Evolutionary conservation across 2,797 vertebrate genomes (phyloP).

Genomic region (Rhabdophis nuchalis): DNA sequence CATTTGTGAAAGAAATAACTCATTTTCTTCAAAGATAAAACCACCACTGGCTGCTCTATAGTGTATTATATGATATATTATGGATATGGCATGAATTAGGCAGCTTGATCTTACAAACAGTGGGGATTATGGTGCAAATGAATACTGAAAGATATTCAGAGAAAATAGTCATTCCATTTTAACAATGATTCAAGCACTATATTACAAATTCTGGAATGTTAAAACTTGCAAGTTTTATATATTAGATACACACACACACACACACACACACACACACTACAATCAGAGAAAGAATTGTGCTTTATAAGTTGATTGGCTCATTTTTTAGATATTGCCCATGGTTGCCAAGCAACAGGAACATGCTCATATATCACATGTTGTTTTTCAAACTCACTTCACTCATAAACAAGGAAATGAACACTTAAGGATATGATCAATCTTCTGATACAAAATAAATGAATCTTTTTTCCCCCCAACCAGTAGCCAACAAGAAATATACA

Average conservation of each 20-base stretch:
- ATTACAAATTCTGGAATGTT: not conserved
- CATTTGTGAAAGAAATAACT: not conserved
- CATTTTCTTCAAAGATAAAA: not conserved
- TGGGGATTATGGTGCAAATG: not conserved
- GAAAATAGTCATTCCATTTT: not conserved
- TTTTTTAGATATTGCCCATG: conserved; percentile 26
- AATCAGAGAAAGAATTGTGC: conserved; percentile 15
- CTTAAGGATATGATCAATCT: conserved; percentile 26
- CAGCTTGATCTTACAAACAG: not conserved
- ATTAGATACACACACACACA: not conserved
- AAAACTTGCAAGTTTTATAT: not conserved
- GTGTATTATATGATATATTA: not conserved
- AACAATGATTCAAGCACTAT: not conserved
- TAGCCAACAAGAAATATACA: not conserved
- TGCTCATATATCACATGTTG: not conserved
- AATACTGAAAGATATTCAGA: not conserved
- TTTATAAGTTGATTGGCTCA: conserved; percentile 17
- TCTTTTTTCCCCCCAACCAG: not conserved
- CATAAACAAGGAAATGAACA: conserved; percentile 31
- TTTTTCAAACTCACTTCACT: conserved; percentile 20
- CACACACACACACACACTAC: not conserved
- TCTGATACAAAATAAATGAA: conserved; percentile 12
- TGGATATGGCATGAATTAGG: not conserved
- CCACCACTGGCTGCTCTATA: not conserved
- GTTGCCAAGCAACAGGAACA: conserved; percentile 17